phyloP scores from a whole-genome alignment of 2,888 invertebrate species.

The Papilio protenor region DNA sequence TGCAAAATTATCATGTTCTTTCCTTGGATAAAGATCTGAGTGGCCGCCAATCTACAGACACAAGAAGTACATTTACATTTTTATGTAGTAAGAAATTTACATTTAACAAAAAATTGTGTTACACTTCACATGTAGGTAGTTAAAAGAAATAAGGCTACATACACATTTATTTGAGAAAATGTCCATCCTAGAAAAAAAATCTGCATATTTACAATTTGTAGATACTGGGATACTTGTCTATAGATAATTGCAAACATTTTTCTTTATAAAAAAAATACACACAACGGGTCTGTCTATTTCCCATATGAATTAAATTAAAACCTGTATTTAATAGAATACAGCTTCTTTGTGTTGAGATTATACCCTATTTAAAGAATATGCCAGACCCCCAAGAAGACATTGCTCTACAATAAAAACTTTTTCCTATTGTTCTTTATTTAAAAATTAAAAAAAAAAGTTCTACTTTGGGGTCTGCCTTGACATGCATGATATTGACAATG shows the following conservation, averaged over 20 bases:
- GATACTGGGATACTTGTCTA: background rate
- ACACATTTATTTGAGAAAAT: background rate
- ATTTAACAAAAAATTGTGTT: background rate
- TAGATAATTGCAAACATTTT: background rate
- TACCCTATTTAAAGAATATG: constrained; percentile 23
- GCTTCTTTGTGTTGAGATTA: constrained; percentile 8
- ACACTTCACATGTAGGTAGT: background rate
- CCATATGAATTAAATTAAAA: constrained; percentile 21
- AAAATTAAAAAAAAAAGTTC: background rate
- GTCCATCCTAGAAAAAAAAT: background rate
- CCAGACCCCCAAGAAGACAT: constrained; percentile 21
- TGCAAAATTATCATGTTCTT: background rate
- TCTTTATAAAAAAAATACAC: background rate
- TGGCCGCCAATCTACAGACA: background rate
- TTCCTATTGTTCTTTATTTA: background rate
- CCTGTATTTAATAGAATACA: background rate
- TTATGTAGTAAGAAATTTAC: background rate
- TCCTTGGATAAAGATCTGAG: constrained; percentile 7
- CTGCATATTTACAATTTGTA: background rate
- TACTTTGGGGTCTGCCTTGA: background rate
- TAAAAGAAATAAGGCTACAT: background rate
- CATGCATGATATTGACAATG: background rate
- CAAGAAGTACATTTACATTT: constrained; percentile 11
- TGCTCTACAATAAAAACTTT: background rate
- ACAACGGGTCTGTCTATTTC: constrained; percentile 39